Evolutionary conservation across 2,888 invertebrate species (phyloP), one percentile per base, ranked within the genome.

Genomic region (Nomada goodeniana): DNA sequence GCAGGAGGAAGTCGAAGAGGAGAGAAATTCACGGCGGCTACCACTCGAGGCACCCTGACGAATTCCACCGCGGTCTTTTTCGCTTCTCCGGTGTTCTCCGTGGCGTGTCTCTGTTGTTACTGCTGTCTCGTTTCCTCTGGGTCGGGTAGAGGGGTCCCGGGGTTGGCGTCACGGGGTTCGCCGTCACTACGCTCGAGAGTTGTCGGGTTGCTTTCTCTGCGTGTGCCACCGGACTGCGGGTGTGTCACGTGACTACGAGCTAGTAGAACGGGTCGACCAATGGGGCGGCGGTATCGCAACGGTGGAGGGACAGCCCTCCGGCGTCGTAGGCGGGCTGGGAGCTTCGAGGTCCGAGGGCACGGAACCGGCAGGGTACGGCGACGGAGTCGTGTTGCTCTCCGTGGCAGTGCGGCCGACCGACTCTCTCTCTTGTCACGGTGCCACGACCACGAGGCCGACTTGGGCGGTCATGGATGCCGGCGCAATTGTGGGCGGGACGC

Each of bases 251-350:
- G 92, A 92, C 86, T 77, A 18, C 23, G 72, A 75, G 81, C 77
- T 76, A 82, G 76, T 85, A 71, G 85, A 86, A 57, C 68, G 82
- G 59, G 70, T 61, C 78, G 85, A 80, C 93, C 93, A 93, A 93
- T 93, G 85, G 88, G 82, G 79, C 74, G 64, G 80, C 92, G 92
- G 93, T 93, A 93, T 91, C 93, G 85, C 89, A 83, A 80, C 85
- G 89, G 86, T 61, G 87, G 90, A 91, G 91, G 93, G 92, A 93
- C 93, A 92, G 93, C 94, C 94, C 94, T 94, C 94, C 80, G 80
- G 93, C 92, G 91, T 91, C 90, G 91, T 92, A 93, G 94, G 94
- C 94, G 94, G 92, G 92, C 89, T 94, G 93, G 73, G 42, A 23
- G 76, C 29, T 84, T 72, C 85, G 77, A 82, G 86, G 86, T 57